Evolutionary conservation across 1,140 invertebrate species (phyloP).

Genomic region (Aethina tumida): DNA sequence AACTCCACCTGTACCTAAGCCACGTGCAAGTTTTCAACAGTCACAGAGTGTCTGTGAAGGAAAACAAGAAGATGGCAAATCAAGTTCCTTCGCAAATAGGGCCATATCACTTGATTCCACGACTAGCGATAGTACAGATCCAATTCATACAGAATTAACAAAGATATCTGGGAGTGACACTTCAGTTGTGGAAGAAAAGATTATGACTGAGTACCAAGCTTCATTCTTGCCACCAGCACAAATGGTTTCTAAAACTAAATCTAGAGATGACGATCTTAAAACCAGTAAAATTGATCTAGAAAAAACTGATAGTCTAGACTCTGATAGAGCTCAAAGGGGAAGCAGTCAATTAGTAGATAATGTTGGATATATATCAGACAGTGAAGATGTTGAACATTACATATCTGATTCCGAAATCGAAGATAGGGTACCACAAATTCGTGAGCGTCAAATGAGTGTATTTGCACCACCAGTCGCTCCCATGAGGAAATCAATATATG

Average conservation of each 20-base stretch:
- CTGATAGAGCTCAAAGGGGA: constrained; percentile 25
- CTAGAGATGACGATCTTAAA: constrained; percentile 14
- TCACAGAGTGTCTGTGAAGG: constrained; percentile 1
- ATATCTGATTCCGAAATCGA: constrained; percentile 36
- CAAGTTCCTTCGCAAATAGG: constrained; percentile 8
- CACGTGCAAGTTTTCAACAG: neutral
- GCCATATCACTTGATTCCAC: constrained; percentile 15
- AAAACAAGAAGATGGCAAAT: constrained; percentile 5
- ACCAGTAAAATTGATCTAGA: constrained; percentile 11
- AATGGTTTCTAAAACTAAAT: constrained; percentile 15
- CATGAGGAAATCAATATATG: constrained; percentile 35
- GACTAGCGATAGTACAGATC: constrained; percentile 10
- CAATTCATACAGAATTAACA: constrained; percentile 15
- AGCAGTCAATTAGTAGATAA: constrained; percentile 29
- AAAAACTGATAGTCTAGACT: constrained; percentile 28
- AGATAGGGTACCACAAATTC: constrained; percentile 34
- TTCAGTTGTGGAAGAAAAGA: constrained; percentile 12
- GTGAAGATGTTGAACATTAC: constrained; percentile 34
- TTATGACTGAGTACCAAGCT: constrained; percentile 30
- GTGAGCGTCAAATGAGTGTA: constrained; percentile 34
- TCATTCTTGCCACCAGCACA: constrained; percentile 28
- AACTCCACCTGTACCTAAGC: constrained; percentile 30
- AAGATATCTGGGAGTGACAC: constrained; percentile 19
- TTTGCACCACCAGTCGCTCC: constrained; percentile 28
- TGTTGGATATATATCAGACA: constrained; percentile 34